Conservation (phyloP, 2,113 vertebrate genomes). For the Calyptomena viridis region DNA sequence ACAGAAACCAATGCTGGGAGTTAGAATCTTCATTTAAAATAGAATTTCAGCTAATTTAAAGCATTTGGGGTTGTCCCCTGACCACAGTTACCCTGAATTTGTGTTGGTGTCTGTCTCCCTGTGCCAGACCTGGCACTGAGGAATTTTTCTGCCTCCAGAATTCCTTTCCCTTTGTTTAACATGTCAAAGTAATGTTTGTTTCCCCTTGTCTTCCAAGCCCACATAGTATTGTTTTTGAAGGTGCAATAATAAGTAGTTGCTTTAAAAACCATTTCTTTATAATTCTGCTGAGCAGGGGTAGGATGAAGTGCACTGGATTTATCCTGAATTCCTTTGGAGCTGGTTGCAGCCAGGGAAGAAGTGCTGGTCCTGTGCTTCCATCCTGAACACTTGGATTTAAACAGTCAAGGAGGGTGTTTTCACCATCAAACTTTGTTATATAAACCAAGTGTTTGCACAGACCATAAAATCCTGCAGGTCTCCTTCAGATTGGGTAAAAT, state of each 20-base stretch:
- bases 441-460: not conserved
- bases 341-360: not conserved
- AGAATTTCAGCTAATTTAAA: not conserved
- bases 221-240: conserved; percentile 39
- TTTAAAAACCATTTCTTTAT: conserved; percentile 61
- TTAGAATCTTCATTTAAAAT: not conserved
- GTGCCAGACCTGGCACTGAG: not conserved
- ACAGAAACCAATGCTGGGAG: not conserved
- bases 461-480: not conserved
- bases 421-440: fast-evolving
- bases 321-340: not conserved
- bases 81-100: not conserved
- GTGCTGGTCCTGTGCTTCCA: conserved; percentile 47
- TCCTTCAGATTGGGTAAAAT: conserved; percentile 21
- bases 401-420: not conserved
- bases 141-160: not conserved
- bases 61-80: not conserved
- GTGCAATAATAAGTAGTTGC: conserved; percentile 61
- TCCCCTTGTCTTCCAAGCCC: not conserved
- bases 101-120: not conserved
- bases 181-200: not conserved
- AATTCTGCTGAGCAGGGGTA: not conserved
- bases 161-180: not conserved
- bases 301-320: not conserved
- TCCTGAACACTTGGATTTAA: not conserved